Conservation (phyloP, 2,797 vertebrate genomes). For the Coluber constrictor region DNA sequence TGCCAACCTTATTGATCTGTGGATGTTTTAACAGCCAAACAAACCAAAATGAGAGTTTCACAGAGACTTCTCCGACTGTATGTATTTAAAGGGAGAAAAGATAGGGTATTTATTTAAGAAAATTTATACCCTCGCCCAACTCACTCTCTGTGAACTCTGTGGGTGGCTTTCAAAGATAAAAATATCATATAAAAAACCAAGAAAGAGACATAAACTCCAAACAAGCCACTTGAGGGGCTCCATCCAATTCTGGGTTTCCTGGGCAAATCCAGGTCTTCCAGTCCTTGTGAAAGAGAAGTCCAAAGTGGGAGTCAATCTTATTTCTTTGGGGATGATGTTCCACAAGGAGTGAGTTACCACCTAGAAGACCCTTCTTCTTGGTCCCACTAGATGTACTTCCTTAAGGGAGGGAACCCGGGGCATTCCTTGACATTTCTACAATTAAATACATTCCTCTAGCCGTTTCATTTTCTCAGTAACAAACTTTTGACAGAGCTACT, state of each 20-base stretch:
- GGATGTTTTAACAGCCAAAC: neutral
- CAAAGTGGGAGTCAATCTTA: neutral
- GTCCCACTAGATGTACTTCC: neutral
- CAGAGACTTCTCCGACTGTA: neutral
- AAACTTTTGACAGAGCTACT: neutral
- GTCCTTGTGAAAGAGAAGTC: neutral
- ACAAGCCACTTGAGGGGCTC: no score
- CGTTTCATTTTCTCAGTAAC: neutral
- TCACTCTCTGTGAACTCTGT: fast-evolving
- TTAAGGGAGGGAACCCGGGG: no score
- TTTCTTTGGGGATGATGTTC: neutral
- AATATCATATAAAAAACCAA: neutral
- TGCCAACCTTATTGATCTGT: neutral
- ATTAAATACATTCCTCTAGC: neutral
- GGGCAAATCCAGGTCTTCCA: neutral
- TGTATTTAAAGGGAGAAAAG: neutral
- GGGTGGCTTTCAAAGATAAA: neutral
- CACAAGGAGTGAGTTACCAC: neutral
- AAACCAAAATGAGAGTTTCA: neutral
- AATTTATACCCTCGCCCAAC: neutral
- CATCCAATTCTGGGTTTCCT: no score
- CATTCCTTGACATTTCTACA: neutral
- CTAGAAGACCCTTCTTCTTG: neutral
- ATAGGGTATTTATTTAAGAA: neutral
- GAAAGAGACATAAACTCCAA: no score